These are phyloP conservation scores for Epistrophella euchroma DNA, from an alignment of 2,888 invertebrate genomes.

Conservation along the genomic window DNA sequence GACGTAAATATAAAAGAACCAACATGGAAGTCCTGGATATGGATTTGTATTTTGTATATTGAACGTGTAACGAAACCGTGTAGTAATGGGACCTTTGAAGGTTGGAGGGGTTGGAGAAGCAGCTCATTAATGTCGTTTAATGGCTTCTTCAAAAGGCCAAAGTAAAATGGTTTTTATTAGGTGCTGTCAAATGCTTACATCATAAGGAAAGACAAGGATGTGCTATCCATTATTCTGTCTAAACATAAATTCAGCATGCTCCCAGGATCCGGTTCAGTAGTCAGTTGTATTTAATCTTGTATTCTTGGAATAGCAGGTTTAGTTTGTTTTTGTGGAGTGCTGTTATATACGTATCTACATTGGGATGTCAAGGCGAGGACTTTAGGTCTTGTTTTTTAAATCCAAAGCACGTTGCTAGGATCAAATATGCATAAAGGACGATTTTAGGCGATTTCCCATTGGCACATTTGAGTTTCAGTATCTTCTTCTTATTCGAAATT, in stretches of 20 bases:
- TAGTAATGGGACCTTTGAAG: neutral
- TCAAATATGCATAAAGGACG: slow-evolving; percentile 49
- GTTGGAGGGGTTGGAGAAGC: neutral
- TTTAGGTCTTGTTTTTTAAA: slow-evolving; percentile 4
- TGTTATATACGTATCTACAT: neutral
- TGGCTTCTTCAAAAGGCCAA: neutral
- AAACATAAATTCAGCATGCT: slow-evolving; percentile 8
- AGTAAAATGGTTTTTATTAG: slow-evolving; percentile 9
- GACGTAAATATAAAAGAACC: neutral
- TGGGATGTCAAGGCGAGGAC: slow-evolving; percentile 15
- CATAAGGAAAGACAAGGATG: slow-evolving; percentile 1
- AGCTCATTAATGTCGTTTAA: slow-evolving; percentile 24
- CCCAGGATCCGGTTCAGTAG: neutral
- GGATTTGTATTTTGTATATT: neutral
- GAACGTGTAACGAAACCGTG: slow-evolving; percentile 2
- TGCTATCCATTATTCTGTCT: slow-evolving; percentile 13
- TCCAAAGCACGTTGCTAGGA: slow-evolving; percentile 40
- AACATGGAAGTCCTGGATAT: neutral
- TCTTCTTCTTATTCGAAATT: too few species aligned
- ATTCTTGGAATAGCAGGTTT: neutral
- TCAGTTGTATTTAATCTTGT: slow-evolving; percentile 6
- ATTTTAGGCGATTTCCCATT: slow-evolving; percentile 43
- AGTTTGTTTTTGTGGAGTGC: neutral
- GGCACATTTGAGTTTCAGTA: slow-evolving; percentile 6
- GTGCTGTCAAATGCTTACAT: slow-evolving; percentile 11